These are phyloP conservation scores for Sebastes iracundus DNA, from an alignment of 2,797 vertebrate species.

Conservation along the genomic window DNA sequence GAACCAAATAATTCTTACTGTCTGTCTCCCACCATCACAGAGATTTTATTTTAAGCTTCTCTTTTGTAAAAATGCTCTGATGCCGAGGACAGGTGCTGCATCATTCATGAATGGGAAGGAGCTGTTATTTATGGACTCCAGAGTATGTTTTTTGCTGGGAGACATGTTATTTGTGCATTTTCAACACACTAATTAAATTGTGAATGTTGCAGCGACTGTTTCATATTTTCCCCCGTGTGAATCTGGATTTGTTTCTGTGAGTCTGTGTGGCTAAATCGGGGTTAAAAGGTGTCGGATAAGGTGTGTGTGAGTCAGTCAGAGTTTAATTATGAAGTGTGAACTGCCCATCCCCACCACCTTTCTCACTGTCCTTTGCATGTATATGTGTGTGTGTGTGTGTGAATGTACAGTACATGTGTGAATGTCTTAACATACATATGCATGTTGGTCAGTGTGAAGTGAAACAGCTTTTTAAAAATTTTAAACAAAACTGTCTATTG, in stretches of 20 bases:
- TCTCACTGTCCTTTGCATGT: neutral
- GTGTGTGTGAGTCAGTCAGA: constrained; percentile 2
- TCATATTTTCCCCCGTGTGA: fast-evolving
- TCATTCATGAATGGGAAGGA: constrained; percentile 27
- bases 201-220: neutral
- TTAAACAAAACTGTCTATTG: neutral
- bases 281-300: neutral
- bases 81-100: constrained; percentile 3
- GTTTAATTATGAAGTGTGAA: constrained; percentile 33
- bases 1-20: neutral
- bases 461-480: neutral
- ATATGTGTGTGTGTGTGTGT: neutral
- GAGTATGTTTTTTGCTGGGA: neutral
- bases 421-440: neutral
- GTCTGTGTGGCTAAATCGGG: neutral
- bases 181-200: neutral
- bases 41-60: constrained; percentile 53
- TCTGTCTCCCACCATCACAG: constrained; percentile 11
- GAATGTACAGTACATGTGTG: neutral
- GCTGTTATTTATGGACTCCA: neutral
- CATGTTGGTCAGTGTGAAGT: neutral
- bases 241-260: neutral
- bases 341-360: neutral
- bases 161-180: neutral
- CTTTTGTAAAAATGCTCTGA: constrained; percentile 31